A percentile compares a stretch with the other conserved stretches of the same genome.
Conservation (phyloP, 2,888 invertebrate genomes). For the Lasioglossum zephyrum region DNA sequence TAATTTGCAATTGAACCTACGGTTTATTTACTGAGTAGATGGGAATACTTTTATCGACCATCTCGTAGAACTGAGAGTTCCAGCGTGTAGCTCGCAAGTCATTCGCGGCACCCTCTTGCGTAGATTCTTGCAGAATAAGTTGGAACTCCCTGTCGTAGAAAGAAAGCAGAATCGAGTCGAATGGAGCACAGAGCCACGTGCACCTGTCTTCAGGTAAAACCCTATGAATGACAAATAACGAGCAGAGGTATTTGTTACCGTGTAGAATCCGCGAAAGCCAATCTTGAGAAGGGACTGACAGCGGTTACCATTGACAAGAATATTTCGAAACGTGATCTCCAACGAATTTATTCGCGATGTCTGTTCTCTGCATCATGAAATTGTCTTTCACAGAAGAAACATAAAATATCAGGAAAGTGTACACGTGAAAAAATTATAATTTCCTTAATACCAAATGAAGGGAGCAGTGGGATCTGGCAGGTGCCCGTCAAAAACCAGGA, state of each 20-base stretch:
- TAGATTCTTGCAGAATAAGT: too few relatives aligned
- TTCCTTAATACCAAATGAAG: not conserved
- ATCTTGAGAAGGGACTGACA: slow-evolving; percentile 48
- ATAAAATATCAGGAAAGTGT: not conserved
- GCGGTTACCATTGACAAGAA: slow-evolving; percentile 47
- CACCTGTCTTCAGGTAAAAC: slow-evolving; percentile 40
- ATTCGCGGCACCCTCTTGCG: too few relatives aligned
- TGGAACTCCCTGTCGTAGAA: not conserved
- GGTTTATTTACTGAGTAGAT: not conserved
- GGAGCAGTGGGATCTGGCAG: not conserved
- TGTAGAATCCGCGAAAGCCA: slow-evolving; percentile 34
- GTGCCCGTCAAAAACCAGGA: not conserved
- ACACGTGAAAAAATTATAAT: not conserved
- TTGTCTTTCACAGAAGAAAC: slow-evolving; percentile 1
- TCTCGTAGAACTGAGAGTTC: not conserved
- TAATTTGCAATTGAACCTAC: not conserved
- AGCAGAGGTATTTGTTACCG: slow-evolving; percentile 47
- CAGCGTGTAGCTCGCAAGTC: too few relatives aligned
- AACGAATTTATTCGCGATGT: slow-evolving; percentile 38
- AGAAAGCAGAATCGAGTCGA: slow-evolving; percentile 29
- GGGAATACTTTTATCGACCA: slow-evolving; percentile 4
- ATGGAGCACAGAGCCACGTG: slow-evolving; percentile 31
- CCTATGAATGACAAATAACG: slow-evolving; percentile 54
- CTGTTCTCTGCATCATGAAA: not conserved
- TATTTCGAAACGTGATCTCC: slow-evolving; percentile 42